Evolutionary conservation across 1,140 invertebrate genomes (phyloP).

Genomic region (Watersipora subatra): DNA sequence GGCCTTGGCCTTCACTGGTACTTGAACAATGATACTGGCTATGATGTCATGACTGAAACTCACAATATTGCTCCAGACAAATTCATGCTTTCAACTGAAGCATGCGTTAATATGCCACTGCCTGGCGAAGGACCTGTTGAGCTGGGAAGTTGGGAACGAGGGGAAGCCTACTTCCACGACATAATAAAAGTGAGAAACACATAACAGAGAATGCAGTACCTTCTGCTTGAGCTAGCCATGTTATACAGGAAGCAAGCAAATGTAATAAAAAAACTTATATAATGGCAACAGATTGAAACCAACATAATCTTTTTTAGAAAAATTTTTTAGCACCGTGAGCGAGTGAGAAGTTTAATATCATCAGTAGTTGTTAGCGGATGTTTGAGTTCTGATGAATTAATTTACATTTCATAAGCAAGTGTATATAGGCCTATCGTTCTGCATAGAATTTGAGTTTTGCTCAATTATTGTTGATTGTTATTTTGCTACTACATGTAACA

Average conservation of each 20-base stretch:
- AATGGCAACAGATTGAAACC: no score
- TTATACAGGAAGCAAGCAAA: not conserved
- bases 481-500: no score
- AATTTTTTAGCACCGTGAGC: no score
- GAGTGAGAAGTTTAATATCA: no score
- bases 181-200: constrained; percentile 47
- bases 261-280: not conserved
- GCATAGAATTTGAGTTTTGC: no score
- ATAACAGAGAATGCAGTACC: not conserved
- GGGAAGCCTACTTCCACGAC: constrained; percentile 51
- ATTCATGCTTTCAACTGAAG: constrained; percentile 63
- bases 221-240: not conserved
- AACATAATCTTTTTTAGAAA: no score
- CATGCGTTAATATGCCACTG: constrained; percentile 48
- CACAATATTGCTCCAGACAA: constrained; percentile 50
- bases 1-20: constrained; percentile 75
- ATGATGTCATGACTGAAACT: constrained; percentile 46
- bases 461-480: no score
- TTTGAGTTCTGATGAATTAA: no score
- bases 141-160: constrained; percentile 60
- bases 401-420: no score
- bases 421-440: no score
- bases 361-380: no score
- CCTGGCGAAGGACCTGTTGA: constrained; percentile 43
- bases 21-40: constrained; percentile 45